phyloP scores from a whole-genome alignment of 2,888 invertebrate genomes.

The Chloromyia formosa region DNA sequence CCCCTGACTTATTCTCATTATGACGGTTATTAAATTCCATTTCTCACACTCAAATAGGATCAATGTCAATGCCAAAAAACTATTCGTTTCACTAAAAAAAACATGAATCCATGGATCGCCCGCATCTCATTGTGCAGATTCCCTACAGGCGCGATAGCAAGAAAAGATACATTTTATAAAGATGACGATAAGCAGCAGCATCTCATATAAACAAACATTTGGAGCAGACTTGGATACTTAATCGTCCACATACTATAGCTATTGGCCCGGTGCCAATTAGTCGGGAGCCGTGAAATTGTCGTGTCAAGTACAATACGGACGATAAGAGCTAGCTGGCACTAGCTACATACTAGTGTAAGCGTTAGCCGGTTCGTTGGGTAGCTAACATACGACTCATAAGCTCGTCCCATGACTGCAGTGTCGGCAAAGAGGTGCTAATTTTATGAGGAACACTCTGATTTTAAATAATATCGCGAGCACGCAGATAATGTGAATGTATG shows the following conservation, averaged over 20 bases:
- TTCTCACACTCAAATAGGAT: not conserved
- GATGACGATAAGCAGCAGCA: not conserved
- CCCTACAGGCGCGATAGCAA: not conserved
- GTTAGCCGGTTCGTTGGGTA: too few species aligned
- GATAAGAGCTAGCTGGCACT: not conserved
- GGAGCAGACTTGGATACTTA: not conserved
- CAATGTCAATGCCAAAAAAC: constrained; percentile 23
- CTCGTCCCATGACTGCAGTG: too few species aligned
- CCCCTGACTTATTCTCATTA: too few species aligned
- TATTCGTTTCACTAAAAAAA: not conserved
- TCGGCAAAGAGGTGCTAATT: not conserved
- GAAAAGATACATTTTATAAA: not conserved
- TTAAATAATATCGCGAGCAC: not conserved
- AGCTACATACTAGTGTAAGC: too few species aligned
- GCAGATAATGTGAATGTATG: too few species aligned
- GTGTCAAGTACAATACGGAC: constrained; percentile 22
- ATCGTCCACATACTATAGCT: constrained; percentile 4
- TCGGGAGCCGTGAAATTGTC: constrained; percentile 38
- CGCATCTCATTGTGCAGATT: constrained; percentile 2
- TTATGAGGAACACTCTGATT: not conserved
- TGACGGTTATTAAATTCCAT: too few species aligned
- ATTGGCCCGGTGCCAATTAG: constrained; percentile 40
- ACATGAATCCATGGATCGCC: not conserved
- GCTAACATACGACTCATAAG: too few species aligned
- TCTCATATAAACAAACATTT: not conserved